These are phyloP conservation scores for Myiotriccus ornatus DNA, from an alignment of 2,797 vertebrate genomes.

Conservation along the genomic window DNA sequence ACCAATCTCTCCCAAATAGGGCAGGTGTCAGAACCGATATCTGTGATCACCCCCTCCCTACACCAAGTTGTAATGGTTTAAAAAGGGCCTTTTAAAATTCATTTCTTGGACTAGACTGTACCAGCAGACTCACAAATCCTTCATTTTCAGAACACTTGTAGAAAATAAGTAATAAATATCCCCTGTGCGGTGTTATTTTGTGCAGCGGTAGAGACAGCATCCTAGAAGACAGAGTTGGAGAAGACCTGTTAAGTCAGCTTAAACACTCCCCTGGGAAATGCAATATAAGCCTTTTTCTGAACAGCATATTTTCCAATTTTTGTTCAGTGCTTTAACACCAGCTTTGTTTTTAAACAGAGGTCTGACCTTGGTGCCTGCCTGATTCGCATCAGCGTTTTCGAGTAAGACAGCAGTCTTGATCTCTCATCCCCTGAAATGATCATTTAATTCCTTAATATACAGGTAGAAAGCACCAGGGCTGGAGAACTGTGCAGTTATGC, in stretches of 20 bases:
- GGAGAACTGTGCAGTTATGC: neutral
- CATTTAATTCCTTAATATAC: neutral
- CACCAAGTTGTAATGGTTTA: neutral
- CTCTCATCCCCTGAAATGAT: neutral
- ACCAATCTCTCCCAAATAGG: neutral
- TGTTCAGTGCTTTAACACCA: neutral
- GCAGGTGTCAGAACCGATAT: neutral
- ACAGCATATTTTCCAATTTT: neutral
- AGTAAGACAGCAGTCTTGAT: neutral
- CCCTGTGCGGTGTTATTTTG: neutral
- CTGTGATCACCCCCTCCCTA: neutral
- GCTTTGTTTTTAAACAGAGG: conserved; percentile 6
- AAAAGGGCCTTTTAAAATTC: neutral
- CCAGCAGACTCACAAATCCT: neutral
- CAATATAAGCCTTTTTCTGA: neutral
- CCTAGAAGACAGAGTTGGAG: neutral
- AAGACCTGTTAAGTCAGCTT: neutral
- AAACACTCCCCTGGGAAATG: neutral
- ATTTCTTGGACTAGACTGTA: neutral
- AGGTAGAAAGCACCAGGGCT: neutral
- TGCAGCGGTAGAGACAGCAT: neutral
- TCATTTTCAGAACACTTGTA: neutral
- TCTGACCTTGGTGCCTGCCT: conserved; percentile 11
- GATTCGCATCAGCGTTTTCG: neutral
- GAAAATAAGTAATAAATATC: neutral